Percentiles rank a stretch among this genome's conserved stretches.
Conservation (phyloP, 1,140 invertebrate species). For the Sitodiplosis mosellana region DNA sequence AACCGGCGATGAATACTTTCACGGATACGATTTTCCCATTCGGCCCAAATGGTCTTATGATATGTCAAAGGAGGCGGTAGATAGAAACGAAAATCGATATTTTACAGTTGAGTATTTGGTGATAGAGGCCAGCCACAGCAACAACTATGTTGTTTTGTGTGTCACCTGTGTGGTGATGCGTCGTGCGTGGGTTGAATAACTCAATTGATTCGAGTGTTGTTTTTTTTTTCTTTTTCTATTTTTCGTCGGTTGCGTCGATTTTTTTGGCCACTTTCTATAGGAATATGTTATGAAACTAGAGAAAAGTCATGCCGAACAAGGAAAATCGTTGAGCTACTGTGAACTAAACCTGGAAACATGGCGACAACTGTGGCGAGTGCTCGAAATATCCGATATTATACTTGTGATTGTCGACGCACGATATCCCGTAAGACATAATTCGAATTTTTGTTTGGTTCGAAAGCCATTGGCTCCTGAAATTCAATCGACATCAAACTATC, state of each 20-base stretch:
- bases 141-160: too few relatives aligned
- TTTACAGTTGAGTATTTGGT: constrained; percentile 44
- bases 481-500: not conserved
- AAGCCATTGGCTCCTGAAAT: too few relatives aligned
- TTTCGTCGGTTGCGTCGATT: not conserved
- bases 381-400: constrained; percentile 79
- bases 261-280: constrained; percentile 14
- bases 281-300: constrained; percentile 30
- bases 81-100: constrained; percentile 55
- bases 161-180: too few relatives aligned
- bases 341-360: constrained; percentile 87
- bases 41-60: constrained; percentile 62
- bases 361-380: constrained; percentile 79
- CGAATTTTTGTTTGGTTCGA: too few relatives aligned
- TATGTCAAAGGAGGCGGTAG: constrained; percentile 49
- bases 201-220: not conserved
- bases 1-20: constrained; percentile 44
- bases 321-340: constrained; percentile 35
- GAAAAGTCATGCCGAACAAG: constrained; percentile 25
- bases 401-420: constrained; percentile 71
- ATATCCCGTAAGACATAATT: constrained; percentile 42
- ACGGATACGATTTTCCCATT: constrained; percentile 59
- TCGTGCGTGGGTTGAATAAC: not conserved
- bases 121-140: too few relatives aligned
- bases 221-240: not conserved